Base-by-base conservation (phyloP, 2,888 invertebrate genomes). In the Holacanthella duospinosa region DNA sequence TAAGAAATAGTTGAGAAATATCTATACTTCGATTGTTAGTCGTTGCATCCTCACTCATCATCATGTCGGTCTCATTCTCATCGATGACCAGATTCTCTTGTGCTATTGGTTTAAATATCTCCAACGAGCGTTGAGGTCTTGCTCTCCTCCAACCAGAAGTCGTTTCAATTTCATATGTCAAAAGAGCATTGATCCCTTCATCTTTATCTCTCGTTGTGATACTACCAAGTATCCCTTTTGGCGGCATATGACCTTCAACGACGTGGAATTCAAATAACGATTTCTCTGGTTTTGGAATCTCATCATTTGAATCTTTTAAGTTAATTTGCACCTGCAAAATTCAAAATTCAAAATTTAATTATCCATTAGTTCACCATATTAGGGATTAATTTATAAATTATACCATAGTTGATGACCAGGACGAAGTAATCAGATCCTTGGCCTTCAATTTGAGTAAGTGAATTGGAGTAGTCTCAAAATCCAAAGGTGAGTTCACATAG, bases 251-350 rank as follows among this genome's bases (percentile, higher is more conserved):
- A 61, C 72, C 69, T 64, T 72, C 72, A 27, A 68, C 65, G 54
- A 72, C 65, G 24, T 66, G 67, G 67, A 68, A 68, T 61, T 64
- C 68, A 65, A 64, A 70, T 66, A 67, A 69, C 61, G 65, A 53
- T n/a, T 87, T 85, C 76, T 91, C 90, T 74, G 92, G 93, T 76
- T 90, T 89, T 1, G 95, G 95, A 57, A 91, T 80, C 77, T 95
- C 93, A 77, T 96, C 95, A 78, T 96, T 96, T 6, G 92, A 84
- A 77, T 94, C 92, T 48, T 21, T 48, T 21, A 48, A 48, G 65
- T 84, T 83, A 24, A 96, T 80, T 64, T 84, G 85, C 43, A 96
- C 87, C 19, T 85, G 82, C 55, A 96, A 62, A 43, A 16, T 9
- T 9, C 9, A 36, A n/a, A n/a, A n/a, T n/a, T n/a, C n/a, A n/a